These are phyloP conservation scores for Oeneis ivallda DNA, from an alignment of 2,888 invertebrate genomes.

Conservation along the genomic window DNA sequence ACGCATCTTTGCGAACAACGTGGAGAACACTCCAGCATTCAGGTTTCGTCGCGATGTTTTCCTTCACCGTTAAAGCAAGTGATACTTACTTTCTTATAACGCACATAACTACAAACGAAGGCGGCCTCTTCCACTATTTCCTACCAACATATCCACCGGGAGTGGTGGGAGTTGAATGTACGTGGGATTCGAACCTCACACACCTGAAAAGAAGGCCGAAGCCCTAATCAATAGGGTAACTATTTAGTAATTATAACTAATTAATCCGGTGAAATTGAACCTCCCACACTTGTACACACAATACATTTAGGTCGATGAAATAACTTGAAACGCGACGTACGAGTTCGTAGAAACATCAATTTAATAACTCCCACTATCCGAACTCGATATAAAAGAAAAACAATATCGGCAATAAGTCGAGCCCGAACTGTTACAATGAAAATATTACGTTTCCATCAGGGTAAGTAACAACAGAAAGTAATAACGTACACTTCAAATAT, in stretches of 20 bases:
- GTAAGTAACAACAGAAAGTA: constrained; percentile 43
- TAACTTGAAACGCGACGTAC: background rate
- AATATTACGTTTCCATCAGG: constrained; percentile 35
- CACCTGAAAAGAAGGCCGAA: too few species aligned
- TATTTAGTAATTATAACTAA: background rate
- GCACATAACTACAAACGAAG: too few species aligned
- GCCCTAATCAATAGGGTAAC: too few species aligned
- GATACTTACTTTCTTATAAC: too few species aligned
- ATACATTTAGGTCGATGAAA: background rate
- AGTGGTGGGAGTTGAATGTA: too few species aligned
- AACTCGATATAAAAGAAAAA: constrained; percentile 10
- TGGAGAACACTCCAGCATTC: too few species aligned
- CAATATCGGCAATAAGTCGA: constrained; percentile 9
- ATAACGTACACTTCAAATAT: constrained; percentile 58
- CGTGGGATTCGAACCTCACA: too few species aligned
- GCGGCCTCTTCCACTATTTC: too few species aligned
- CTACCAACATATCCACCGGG: too few species aligned
- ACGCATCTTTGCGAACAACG: too few species aligned
- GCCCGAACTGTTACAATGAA: constrained; percentile 23
- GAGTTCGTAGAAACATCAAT: constrained; percentile 1
- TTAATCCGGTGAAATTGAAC: background rate
- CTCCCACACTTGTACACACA: background rate
- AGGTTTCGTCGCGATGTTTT: too few species aligned
- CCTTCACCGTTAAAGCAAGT: too few species aligned
- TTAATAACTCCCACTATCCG: constrained; percentile 1